Evolutionary conservation across 2,797 vertebrate species (phyloP).

Genomic region (Hephaestus fuliginosus): DNA sequence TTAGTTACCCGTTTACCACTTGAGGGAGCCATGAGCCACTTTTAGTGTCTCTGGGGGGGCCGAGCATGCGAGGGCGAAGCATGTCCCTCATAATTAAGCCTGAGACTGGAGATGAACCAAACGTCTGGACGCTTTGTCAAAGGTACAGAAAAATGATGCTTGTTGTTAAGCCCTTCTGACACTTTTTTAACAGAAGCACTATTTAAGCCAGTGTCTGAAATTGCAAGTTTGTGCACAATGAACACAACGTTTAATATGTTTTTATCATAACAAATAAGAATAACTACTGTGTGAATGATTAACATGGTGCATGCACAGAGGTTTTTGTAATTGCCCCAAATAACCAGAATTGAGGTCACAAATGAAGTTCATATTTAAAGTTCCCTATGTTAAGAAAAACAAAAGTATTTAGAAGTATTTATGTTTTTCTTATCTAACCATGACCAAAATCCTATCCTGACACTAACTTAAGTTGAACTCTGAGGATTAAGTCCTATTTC

Average conservation of each 20-base stretch:
- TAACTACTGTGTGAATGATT: not conserved
- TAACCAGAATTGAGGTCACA: too few species aligned
- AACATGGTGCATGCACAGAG: too few species aligned
- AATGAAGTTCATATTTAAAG: too few species aligned
- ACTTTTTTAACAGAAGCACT: not conserved
- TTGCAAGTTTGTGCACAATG: not conserved
- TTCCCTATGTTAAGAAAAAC: too few species aligned
- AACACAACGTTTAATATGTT: not conserved
- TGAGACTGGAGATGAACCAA: slow-evolving; percentile 8
- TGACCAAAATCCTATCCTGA: too few species aligned
- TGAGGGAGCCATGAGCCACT: slow-evolving; percentile 73
- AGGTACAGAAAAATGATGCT: not conserved
- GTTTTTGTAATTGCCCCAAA: too few species aligned
- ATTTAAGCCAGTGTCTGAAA: not conserved
- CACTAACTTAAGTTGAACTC: too few species aligned
- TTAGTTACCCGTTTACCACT: slow-evolving; percentile 58
- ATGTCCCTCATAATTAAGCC: slow-evolving; percentile 14
- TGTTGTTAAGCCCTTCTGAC: not conserved
- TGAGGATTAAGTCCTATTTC: too few species aligned
- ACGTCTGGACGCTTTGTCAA: slow-evolving; percentile 3
- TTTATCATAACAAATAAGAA: not conserved
- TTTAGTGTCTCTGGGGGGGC: slow-evolving; percentile 39
- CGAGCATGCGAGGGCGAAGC: not conserved
- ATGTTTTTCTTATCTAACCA: too few species aligned
- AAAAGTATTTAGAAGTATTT: too few species aligned